Evolutionary conservation across 2,113 vertebrate species (phyloP).

Genomic region (Prietella phreatophila): DNA sequence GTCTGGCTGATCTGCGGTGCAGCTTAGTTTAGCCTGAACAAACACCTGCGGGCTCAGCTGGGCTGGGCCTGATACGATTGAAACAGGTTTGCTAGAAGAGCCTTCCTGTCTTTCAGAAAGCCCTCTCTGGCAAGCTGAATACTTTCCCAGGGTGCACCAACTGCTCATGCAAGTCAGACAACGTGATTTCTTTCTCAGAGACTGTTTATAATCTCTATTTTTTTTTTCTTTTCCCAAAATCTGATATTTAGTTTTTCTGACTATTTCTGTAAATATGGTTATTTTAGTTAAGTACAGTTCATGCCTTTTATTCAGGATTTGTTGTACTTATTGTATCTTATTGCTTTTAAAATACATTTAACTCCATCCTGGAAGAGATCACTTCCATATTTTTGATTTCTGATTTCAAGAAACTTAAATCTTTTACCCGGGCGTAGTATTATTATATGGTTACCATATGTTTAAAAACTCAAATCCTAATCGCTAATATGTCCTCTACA

Average conservation of each 20-base stretch:
- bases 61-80: conserved; percentile 1
- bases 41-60: conserved; percentile 11
- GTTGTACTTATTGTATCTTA: neutral
- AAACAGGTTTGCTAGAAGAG: conserved; percentile 7
- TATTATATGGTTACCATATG: neutral
- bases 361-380: neutral
- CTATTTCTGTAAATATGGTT: neutral
- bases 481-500: neutral
- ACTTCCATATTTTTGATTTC: no score
- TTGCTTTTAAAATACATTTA: neutral
- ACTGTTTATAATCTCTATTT: neutral
- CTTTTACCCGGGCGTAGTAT: neutral
- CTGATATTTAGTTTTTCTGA: neutral
- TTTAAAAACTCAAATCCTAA: neutral
- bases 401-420: neutral
- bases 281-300: neutral
- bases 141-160: conserved; percentile 16
- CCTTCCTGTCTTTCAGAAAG: neutral
- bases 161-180: neutral
- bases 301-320: neutral
- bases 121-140: neutral
- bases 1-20: conserved; percentile 8
- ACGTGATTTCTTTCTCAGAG: neutral
- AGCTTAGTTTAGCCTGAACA: conserved; percentile 14
- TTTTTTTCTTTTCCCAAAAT: neutral